Percentiles rank a stretch among this genome's conserved stretches.
These are phyloP conservation scores for Yponomeuta plumbellus DNA, from an alignment of 2,888 invertebrate species.

Conservation along the genomic window DNA sequence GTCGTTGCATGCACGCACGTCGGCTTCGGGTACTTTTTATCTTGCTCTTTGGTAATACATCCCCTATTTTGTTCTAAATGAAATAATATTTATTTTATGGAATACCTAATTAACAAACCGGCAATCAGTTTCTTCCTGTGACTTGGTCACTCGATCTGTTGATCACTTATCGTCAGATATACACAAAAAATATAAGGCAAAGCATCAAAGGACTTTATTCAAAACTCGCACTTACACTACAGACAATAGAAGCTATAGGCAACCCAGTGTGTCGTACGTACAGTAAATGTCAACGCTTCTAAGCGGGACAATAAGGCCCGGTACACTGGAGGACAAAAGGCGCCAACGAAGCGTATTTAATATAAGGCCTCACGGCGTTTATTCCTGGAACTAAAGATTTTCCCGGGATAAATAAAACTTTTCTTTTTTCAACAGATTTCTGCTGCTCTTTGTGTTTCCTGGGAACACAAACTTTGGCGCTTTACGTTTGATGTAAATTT, in stretches of 20 bases:
- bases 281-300: neutral
- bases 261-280: neutral
- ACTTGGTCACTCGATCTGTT: too few species aligned
- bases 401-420: neutral
- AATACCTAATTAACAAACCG: too few species aligned
- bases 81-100: too few species aligned
- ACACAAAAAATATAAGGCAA: too few species aligned
- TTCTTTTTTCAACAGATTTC: neutral
- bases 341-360: constrained; percentile 21
- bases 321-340: constrained; percentile 11
- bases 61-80: too few species aligned
- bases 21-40: too few species aligned
- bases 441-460: neutral
- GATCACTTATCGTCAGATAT: too few species aligned
- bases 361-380: constrained; percentile 12
- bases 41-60: too few species aligned
- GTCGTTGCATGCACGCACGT: too few species aligned
- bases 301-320: constrained; percentile 16
- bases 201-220: too few species aligned
- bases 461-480: neutral
- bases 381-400: neutral
- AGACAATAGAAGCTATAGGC: neutral
- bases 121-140: too few species aligned
- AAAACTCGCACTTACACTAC: too few species aligned
- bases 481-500: neutral